Evolutionary conservation across 2,797 vertebrate genomes (phyloP).

Genomic region (Dendrocincla fuliginosa): DNA sequence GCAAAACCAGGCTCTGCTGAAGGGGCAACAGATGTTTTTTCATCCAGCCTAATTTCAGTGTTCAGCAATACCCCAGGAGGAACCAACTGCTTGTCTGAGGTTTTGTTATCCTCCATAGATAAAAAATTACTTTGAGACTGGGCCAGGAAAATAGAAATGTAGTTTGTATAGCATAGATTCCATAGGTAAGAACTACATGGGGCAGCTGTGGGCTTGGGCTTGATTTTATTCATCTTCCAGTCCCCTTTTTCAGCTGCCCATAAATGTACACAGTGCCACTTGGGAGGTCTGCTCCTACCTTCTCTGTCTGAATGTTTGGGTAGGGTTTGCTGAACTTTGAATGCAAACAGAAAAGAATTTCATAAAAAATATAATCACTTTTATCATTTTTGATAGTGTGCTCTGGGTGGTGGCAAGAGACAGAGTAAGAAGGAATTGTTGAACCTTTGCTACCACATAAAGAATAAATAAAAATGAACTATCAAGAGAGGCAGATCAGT

Average conservation of each 20-base stretch:
- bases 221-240: neutral
- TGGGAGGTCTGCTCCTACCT: slow-evolving; percentile 21
- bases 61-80: neutral
- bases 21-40: neutral
- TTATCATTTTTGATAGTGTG: neutral
- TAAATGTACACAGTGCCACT: neutral
- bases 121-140: slow-evolving; percentile 5
- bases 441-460: neutral
- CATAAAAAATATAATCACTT: neutral
- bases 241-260: neutral
- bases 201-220: slow-evolving; percentile 9
- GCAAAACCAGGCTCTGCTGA: neutral
- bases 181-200: slow-evolving; percentile 1
- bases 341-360: neutral
- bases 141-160: neutral
- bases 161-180: neutral
- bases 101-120: neutral
- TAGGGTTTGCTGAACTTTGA: neutral
- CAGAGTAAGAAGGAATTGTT: neutral
- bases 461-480: neutral
- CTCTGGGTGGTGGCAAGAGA: neutral
- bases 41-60: neutral
- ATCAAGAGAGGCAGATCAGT: neutral
- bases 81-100: neutral
- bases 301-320: neutral